phyloP scores from a whole-genome alignment of 2,113 vertebrate genomes.

The Gila orcuttii region DNA sequence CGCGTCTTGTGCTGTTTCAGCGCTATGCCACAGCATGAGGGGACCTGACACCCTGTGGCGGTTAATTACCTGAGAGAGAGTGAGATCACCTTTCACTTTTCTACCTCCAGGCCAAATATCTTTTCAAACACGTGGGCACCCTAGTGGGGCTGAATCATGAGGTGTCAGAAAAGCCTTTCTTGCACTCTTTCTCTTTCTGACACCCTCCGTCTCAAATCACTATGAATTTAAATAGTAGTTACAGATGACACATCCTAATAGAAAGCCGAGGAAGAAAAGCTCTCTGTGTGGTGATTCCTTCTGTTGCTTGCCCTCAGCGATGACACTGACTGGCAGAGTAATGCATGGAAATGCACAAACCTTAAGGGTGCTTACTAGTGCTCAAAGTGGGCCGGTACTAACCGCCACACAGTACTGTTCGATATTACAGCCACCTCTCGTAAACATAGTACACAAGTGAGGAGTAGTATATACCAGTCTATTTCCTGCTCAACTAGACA shows the following conservation, averaged over 20 bases:
- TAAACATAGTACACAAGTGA: not conserved
- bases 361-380: constrained; percentile 2
- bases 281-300: not conserved
- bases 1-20: not conserved
- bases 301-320: not conserved
- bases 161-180: constrained; percentile 22
- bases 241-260: constrained; percentile 38
- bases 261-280: not conserved
- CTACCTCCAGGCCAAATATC: constrained; percentile 28
- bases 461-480: not conserved
- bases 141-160: constrained; percentile 14
- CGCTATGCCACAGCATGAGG: not conserved
- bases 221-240: constrained; percentile 34
- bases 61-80: constrained; percentile 40
- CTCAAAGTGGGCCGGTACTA: not conserved
- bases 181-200: not conserved
- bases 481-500: not conserved
- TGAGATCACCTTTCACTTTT: constrained; percentile 37
- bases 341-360: not conserved
- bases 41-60: constrained; percentile 34
- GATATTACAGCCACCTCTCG: not conserved
- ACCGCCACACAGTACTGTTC: not conserved
- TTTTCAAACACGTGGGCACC: not conserved
- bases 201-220: not conserved
- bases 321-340: constrained; percentile 5